Evolutionary conservation across 2,113 vertebrate species (phyloP), one percentile per base, ranked within the genome.

Genomic region (Phoxinus phoxinus): DNA sequence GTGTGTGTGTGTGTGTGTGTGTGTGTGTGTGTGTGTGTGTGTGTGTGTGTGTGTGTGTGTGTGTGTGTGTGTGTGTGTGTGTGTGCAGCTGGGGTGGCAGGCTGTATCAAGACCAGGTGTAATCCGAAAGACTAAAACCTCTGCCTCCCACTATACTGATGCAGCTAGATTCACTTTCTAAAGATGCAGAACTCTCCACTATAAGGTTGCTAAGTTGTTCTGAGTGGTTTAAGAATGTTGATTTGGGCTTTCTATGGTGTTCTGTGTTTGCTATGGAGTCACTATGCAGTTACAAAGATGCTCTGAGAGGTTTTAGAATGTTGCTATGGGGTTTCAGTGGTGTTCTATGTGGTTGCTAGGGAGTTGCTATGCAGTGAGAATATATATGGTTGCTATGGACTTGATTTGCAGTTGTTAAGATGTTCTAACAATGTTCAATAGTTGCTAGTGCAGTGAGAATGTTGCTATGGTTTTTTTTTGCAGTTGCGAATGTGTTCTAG

Each of bases 1-100:
- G 71, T 3, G 72, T 59, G 75, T n/a, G 71, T 6, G 71, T 3
- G 72, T 59, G 75, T n/a, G 71, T 6, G 71, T 3, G 72, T 59
- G 75, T n/a, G 71, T 6, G 71, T 2, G 72, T 58, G 75, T n/a
- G 71, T 6, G 71, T 2, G 71, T 58, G 75, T n/a, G 71, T 6
- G 71, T 2, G 71, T 58, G 75, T n/a, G 71, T 6, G 71, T 2
- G 71, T 58, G 75, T n/a, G 71, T 6, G 71, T 2, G 71, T 58
- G 75, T 56, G 53, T 56, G 65, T 71, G 67, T 65, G 63, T 30
- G 63, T 30, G 63, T 30, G 67, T 37, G 67, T n/a, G 71, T 7
- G 72, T 3, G 72, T 59, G 76, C 53, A 44, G 77, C 77, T 63
- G 35, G 58, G 84, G 76, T 72, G 65, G 84, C 30, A 35, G 65